A percentile compares a stretch with the other conserved stretches of the same genome.
Evolutionary conservation across 2,113 vertebrate species (phyloP).

Genomic region (Willisornis vidua): DNA sequence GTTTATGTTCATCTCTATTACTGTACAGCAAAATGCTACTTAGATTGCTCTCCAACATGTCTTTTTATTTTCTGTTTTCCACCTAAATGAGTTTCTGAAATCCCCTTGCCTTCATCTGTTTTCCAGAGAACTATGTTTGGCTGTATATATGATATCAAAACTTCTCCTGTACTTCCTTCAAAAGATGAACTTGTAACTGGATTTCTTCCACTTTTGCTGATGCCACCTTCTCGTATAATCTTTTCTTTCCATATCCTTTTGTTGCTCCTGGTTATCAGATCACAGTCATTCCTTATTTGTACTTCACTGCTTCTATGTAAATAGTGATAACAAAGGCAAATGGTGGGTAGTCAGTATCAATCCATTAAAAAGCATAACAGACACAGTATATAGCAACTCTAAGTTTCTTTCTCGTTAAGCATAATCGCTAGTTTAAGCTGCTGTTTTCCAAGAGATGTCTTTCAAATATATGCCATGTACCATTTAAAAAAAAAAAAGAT

Average conservation of each 20-base stretch:
- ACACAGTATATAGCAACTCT: background rate
- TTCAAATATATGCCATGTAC: background rate
- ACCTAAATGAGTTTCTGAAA: background rate
- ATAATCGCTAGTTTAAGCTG: background rate
- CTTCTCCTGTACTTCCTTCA: background rate
- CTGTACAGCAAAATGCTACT: background rate
- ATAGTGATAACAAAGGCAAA: background rate
- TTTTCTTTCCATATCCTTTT: background rate
- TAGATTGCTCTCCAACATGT: background rate
- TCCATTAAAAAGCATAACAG: background rate
- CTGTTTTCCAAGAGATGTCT: background rate
- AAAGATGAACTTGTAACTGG: background rate
- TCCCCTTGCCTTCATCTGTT: background rate
- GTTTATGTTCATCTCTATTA: background rate
- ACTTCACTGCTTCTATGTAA: background rate
- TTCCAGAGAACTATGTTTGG: background rate
- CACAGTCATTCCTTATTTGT: background rate
- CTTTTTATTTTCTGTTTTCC: background rate
- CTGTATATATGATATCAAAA: background rate
- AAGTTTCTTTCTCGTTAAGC: background rate
- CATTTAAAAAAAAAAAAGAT: background rate
- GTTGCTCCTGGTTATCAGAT: background rate
- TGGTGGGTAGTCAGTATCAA: background rate
- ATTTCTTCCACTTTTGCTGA: background rate
- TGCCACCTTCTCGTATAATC: background rate